These are phyloP conservation scores for Macaca fascicularis DNA, from an alignment of 2,113 vertebrate species.

Conservation along the genomic window DNA sequence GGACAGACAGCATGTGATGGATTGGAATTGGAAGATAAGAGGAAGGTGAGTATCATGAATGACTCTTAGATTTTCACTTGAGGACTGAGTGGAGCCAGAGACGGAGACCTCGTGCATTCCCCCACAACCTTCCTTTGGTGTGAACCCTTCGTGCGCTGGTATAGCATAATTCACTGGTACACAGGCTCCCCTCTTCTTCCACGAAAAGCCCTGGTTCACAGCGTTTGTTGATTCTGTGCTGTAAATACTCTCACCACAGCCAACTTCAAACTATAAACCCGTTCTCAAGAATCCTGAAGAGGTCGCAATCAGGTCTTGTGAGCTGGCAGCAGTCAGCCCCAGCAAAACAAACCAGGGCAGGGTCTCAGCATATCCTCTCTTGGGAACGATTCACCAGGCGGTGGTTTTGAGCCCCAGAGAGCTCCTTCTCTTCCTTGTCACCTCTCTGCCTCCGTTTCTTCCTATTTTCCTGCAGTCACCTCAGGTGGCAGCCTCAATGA, in stretches of 20 bases:
- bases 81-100: neutral
- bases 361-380: neutral
- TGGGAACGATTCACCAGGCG: neutral
- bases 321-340: neutral
- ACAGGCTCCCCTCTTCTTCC: neutral
- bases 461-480: neutral
- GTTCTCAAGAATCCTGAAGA: neutral
- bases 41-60: neutral
- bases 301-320: neutral
- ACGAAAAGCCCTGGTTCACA: neutral
- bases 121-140: neutral
- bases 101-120: neutral
- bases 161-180: neutral
- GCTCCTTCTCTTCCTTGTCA: neutral
- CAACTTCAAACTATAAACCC: neutral
- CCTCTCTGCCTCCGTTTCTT: neutral
- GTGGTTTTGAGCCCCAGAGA: neutral
- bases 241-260: neutral
- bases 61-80: neutral
- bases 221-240: neutral
- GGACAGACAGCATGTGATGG: neutral
- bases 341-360: neutral
- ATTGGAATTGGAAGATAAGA: neutral
- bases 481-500: neutral
- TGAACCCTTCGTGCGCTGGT: neutral